A percentile compares a stretch with the other conserved stretches of the same genome.
phyloP scores from a whole-genome alignment of 2,888 invertebrate genomes.

The Encarsia formosa region DNA sequence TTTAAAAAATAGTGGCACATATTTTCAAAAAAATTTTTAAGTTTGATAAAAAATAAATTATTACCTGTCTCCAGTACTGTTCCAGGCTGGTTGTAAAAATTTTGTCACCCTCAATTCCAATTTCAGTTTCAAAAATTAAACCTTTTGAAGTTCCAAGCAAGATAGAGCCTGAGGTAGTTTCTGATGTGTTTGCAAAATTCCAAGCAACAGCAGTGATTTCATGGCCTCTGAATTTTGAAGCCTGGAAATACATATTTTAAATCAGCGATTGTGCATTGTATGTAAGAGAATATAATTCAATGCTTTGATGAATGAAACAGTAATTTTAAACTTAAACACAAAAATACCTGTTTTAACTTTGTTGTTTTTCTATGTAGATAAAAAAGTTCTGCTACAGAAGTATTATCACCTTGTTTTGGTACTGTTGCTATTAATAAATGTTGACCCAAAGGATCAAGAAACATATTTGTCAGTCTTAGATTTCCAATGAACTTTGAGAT shows the following conservation, averaged over 20 bases:
- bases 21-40: neutral
- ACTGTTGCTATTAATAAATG: slow-evolving; percentile 77
- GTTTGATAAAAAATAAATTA: slow-evolving; percentile 8
- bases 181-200: slow-evolving; percentile 71
- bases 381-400: slow-evolving; percentile 67
- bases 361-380: slow-evolving; percentile 74
- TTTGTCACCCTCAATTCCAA: slow-evolving; percentile 76
- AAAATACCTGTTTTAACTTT: slow-evolving; percentile 63
- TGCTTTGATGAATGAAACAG: neutral
- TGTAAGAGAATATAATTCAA: neutral
- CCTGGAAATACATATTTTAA: slow-evolving; percentile 50
- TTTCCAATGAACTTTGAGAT: slow-evolving; percentile 62
- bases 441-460: slow-evolving; percentile 81
- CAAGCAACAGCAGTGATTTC: slow-evolving; percentile 89
- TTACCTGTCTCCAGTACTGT: slow-evolving; percentile 83
- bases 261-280: neutral
- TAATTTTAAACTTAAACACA: slow-evolving; percentile 1
- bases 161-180: slow-evolving; percentile 74
- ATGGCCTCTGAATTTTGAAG: slow-evolving; percentile 65
- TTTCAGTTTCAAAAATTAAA: slow-evolving; percentile 84
- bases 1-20: slow-evolving; percentile 1
- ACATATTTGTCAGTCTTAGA: slow-evolving; percentile 64
- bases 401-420: slow-evolving; percentile 56
- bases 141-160: slow-evolving; percentile 87
- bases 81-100: slow-evolving; percentile 72